These are phyloP conservation scores for Ochotona princeps DNA, from an alignment of 2,113 vertebrate species.

Conservation along the genomic window DNA sequence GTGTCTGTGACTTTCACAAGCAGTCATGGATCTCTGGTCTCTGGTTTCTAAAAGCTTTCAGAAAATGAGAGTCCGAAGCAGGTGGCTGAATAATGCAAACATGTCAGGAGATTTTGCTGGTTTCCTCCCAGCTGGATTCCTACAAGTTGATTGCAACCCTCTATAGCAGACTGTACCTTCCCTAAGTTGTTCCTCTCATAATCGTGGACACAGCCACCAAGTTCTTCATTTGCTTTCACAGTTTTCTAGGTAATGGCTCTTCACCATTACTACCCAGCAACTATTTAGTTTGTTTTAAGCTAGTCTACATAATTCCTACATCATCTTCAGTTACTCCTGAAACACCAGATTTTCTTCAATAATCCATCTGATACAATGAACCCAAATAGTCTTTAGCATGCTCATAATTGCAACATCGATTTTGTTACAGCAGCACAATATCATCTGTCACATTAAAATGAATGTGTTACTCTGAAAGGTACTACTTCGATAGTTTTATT, in stretches of 20 bases:
- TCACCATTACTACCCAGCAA: not conserved
- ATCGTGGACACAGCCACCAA: not conserved
- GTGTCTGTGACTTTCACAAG: not conserved
- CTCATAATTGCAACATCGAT: slow-evolving; percentile 7
- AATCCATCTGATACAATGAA: not conserved
- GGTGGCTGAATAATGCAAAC: slow-evolving; percentile 2
- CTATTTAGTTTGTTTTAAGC: not conserved
- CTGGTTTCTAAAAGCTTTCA: not conserved
- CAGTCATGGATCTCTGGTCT: not conserved
- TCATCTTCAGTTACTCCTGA: slow-evolving; percentile 9
- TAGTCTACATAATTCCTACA: not conserved
- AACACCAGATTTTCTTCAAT: slow-evolving; percentile 38
- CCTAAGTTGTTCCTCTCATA: not conserved
- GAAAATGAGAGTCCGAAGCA: not conserved
- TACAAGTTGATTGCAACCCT: not conserved
- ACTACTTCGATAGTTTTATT: slow-evolving; percentile 30
- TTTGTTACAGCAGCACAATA: slow-evolving; percentile 22
- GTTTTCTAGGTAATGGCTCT: not conserved
- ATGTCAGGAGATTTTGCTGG: not conserved
- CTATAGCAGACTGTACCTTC: not conserved
- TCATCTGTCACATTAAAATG: slow-evolving; percentile 58
- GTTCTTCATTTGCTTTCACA: not conserved
- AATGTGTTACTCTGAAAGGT: slow-evolving; percentile 30
- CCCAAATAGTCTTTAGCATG: slow-evolving; percentile 2
- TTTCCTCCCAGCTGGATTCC: not conserved